These are phyloP conservation scores for Calameuta idolon DNA, from an alignment of 2,888 invertebrate genomes.

Conservation along the genomic window DNA sequence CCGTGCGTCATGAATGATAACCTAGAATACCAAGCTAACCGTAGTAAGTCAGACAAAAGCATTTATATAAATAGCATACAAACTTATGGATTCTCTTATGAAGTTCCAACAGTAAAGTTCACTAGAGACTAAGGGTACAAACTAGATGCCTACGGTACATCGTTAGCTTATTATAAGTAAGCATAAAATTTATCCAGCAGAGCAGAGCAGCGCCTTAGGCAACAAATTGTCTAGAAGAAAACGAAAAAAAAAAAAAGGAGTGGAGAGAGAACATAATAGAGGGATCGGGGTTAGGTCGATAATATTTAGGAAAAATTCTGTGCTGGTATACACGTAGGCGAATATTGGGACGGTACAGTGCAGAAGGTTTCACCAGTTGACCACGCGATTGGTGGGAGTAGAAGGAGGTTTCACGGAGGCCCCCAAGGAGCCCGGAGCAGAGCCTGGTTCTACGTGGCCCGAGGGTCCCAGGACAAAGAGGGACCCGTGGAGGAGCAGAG, in stretches of 20 bases:
- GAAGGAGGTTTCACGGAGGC: conserved; percentile 9
- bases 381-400: background rate
- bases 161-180: background rate
- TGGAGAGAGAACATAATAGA: background rate
- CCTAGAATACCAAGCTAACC: background rate
- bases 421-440: background rate
- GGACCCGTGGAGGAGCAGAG: conserved; percentile 26
- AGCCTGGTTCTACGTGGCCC: background rate
- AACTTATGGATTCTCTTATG: background rate
- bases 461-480: conserved; percentile 2
- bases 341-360: background rate
- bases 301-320: background rate
- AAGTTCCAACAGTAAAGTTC: background rate
- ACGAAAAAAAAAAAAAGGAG: background rate
- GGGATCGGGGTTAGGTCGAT: background rate
- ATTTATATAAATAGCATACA: background rate
- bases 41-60: background rate
- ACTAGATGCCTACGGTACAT: background rate
- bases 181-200: background rate
- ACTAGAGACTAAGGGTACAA: background rate
- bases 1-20: background rate
- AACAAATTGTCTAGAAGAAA: background rate
- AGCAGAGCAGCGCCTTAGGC: background rate
- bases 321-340: background rate
- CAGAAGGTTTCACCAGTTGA: background rate